Evolutionary conservation across 35 echinoderm and acorn worm species (phyloP).

Genomic region (Apostichopus japonicus): DNA sequence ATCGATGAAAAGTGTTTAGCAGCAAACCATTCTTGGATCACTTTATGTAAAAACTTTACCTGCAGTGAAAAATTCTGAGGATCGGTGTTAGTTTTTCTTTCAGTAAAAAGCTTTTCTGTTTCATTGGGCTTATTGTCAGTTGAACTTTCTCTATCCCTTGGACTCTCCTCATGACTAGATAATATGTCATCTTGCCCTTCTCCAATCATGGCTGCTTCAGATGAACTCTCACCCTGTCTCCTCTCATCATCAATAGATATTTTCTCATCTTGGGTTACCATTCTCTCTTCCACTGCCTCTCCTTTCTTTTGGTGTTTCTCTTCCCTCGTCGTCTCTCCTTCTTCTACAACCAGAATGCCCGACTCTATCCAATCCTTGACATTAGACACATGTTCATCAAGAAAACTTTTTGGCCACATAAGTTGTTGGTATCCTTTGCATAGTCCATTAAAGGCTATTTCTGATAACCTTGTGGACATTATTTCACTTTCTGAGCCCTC

Average conservation of each 20-base stretch:
- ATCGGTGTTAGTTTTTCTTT: neutral
- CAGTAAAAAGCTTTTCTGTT: neutral
- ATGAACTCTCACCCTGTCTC: too few relatives aligned
- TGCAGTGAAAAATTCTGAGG: neutral
- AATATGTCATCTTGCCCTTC: too few relatives aligned
- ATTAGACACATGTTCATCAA: neutral
- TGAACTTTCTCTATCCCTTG: too few relatives aligned
- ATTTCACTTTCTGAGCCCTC: neutral
- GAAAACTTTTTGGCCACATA: neutral
- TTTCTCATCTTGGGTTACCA: too few relatives aligned
- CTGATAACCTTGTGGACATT: neutral
- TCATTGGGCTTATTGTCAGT: neutral
- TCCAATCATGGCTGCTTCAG: too few relatives aligned
- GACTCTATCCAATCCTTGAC: conserved; percentile 12
- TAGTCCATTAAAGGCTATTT: conserved; percentile 41
- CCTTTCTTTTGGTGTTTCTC: neutral
- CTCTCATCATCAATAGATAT: too few relatives aligned
- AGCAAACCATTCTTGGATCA: conserved; percentile 26
- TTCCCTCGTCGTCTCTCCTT: neutral
- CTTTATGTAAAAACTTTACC: neutral
- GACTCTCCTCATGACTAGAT: too few relatives aligned
- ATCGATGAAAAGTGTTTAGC: conserved; percentile 14
- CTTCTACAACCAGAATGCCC: conserved; percentile 21
- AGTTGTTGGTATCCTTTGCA: conserved; percentile 8
- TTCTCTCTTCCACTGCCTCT: too few relatives aligned